Evolutionary conservation across 2,797 vertebrate genomes (phyloP), one percentile per base, ranked within the genome.

Genomic region (Gila robusta): DNA sequence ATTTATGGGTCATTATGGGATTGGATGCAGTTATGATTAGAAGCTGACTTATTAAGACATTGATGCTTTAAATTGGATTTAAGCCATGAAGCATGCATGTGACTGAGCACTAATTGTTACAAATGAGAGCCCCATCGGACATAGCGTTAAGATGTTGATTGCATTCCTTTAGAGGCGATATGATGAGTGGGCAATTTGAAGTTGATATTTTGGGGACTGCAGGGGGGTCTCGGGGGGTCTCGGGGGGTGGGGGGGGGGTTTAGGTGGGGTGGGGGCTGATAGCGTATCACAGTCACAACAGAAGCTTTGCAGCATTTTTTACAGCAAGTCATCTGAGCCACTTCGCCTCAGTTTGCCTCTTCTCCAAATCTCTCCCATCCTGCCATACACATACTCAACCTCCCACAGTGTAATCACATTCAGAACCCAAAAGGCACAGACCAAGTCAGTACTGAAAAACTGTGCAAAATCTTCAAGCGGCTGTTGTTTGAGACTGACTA

Each of bases 1-100:
- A 94, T 94, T 96, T 96, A 93, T 89, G 89, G 89, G 86, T 93
- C 90, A 92, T 94, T 93, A 94, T 91, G 89, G 92, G 89, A 93
- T 94, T 95, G 94, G 94, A 82, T 92, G 83, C 92, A 92, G 83
- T 71, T 83, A 91, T 91, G 91, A 91, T 91, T 91, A 86, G 87
- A 78, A 28, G 84, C 89, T 88, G 71, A 87, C 85, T 86, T 86
- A 87, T 91, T 88, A 91, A 67, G 82, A 90, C 41, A 84, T 88
- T 87, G 83, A 89, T 76, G 79, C 76, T 85, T 85, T 84, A 86
- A 83, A 89, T 86, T 74, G 77, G 64, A 87, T 82, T 88, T 69
- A 82, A 84, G 70, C 70, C 74, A 81, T 81, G 83, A 86, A 82
- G 78, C 80, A 83, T 77, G 72, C 62, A 56, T 88, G 79, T 81